Base-by-base conservation (phyloP, 2,797 vertebrate species). In the Nothura maculosa region DNA sequence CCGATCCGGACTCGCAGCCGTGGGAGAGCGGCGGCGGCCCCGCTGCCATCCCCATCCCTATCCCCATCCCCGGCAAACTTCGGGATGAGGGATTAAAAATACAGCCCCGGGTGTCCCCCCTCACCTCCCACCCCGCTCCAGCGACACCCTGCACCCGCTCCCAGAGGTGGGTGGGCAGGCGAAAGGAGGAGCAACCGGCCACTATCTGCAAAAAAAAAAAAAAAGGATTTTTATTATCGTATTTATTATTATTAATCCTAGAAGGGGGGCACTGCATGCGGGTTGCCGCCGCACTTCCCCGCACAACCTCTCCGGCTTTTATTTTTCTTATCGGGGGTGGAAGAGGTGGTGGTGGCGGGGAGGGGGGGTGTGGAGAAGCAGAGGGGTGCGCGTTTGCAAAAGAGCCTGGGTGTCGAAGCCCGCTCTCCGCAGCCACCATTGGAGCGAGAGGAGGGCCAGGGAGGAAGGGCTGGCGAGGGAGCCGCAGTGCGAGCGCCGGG, bases 51-150 rank as follows among this genome's bases (percentile, higher is more conserved):
- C 48, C 25, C 18, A 2, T 79, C 62, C 19, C 61, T 52, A 22
- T n/a, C 60, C 8, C 36, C 81, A 42, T 3, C 66, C 69, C 91
- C 97, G 81, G 95, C 81, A 96, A 94, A 98, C 98, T 98, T 98
- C 68, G 74, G 90, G 95, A 90, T 55, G 72, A 78, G 72, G 87
- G 27, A 24, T 48, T 74, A 80, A 92, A 36, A 80, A 83, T 79
- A 17, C 25, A 3, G 40, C 38, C 66, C 21, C 12, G 20, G 43
- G 6, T 57, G 50, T 79, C 85, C n/a, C 81, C 86, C 57, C 63
- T 61, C 38, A 40, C 45, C 78, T 86, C 47, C 73, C 78, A 89
- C 47, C 73, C 73, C 24, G 30, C 5, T 76, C 17, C 60, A 58
- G 48, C 72, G 57, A 20, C 36, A 83, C 63, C 8, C 88, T 75